A percentile compares a stretch with the other conserved stretches of the same genome.
Conservation (phyloP, 2,797 vertebrate species). For the Anas georgica region DNA sequence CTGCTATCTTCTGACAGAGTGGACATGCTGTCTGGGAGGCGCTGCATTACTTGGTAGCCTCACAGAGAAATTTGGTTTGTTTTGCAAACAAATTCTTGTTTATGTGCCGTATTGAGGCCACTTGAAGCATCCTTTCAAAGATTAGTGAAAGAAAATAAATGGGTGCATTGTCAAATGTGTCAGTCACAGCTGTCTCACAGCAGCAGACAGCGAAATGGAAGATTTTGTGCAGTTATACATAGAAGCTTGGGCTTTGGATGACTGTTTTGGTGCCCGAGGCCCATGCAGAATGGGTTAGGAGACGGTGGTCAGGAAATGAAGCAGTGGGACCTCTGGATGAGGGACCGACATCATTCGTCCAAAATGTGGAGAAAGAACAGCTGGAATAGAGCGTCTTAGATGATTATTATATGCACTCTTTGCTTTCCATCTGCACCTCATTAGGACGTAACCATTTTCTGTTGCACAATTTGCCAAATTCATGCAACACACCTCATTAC, state of each 20-base stretch:
- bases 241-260: background rate
- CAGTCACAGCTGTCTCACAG: background rate
- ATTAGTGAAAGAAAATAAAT: background rate
- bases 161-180: accelerated
- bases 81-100: background rate
- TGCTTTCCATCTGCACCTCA: background rate
- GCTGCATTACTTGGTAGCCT: background rate
- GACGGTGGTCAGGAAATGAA: background rate
- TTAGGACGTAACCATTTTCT: background rate
- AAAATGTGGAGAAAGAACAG: background rate
- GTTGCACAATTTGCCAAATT: background rate
- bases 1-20: background rate
- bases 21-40: background rate
- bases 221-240: background rate
- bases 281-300: background rate
- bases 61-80: background rate
- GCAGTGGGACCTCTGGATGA: background rate
- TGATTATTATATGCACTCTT: background rate
- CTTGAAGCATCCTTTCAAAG: background rate
- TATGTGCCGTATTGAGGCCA: background rate
- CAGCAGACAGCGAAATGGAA: background rate
- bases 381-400: background rate
- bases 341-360: background rate
- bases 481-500: background rate
- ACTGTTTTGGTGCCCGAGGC: background rate